Percentiles rank a stretch among this genome's conserved stretches.
Evolutionary conservation across 1,140 invertebrate genomes (phyloP).

Genomic region (Bombus superbus): DNA sequence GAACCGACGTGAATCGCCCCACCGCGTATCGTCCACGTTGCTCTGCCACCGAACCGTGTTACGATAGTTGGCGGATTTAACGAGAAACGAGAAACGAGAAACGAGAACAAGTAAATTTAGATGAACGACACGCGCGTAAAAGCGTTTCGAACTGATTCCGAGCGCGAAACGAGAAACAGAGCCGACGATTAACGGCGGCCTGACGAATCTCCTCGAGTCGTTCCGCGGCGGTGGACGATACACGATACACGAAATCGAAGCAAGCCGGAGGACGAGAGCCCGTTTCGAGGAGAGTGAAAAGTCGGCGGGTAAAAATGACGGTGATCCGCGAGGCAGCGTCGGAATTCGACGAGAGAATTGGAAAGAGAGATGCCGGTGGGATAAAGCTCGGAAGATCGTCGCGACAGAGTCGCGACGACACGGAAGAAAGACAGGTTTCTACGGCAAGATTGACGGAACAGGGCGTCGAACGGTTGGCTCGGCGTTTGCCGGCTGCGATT

Average conservation of each 20-base stretch:
- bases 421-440: neutral
- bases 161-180: neutral
- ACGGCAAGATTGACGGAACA: neutral
- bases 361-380: neutral
- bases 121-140: too few species aligned
- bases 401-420: neutral
- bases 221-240: neutral
- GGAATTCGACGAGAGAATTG: neutral
- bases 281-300: neutral
- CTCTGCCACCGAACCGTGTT: neutral
- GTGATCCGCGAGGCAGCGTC: neutral
- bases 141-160: neutral
- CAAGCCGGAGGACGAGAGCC: neutral
- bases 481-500: slow-evolving; percentile 1
- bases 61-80: neutral
- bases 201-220: neutral
- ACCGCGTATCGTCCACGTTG: neutral
- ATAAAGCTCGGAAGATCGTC: neutral
- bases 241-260: neutral
- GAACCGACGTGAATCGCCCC: neutral
- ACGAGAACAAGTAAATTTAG: too few species aligned
- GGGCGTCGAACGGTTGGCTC: slow-evolving; percentile 13
- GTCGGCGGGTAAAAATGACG: neutral
- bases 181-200: neutral
- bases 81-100: too few species aligned